These are phyloP conservation scores for Schizothorax lantsangensis DNA, from an alignment of 2,797 vertebrate species.

Conservation along the genomic window DNA sequence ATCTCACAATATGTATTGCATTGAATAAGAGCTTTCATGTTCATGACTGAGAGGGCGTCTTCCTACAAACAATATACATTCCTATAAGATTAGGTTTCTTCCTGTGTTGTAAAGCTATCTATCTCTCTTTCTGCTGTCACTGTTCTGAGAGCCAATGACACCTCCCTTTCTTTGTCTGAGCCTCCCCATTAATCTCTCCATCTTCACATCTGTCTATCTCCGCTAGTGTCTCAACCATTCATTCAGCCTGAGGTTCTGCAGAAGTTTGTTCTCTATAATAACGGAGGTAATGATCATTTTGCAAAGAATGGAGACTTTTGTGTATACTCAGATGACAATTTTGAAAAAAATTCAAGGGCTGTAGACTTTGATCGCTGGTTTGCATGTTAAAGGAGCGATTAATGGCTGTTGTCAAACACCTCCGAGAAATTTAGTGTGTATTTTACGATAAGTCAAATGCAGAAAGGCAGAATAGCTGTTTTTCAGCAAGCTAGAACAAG, in stretches of 20 bases:
- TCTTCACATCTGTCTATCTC: constrained; percentile 42
- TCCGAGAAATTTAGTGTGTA: no score
- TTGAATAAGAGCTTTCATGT: constrained; percentile 2
- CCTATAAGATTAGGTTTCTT: constrained; percentile 27
- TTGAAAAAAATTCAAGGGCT: constrained; percentile 1
- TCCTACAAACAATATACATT: constrained; percentile 21
- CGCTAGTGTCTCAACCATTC: background rate
- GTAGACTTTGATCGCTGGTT: no score
- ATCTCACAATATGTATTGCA: background rate
- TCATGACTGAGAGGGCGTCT: background rate
- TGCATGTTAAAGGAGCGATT: no score
- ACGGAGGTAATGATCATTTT: constrained; percentile 40
- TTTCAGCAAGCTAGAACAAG: background rate
- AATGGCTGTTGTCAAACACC: no score
- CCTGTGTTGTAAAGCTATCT: constrained; percentile 1
- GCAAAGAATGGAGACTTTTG: constrained; percentile 36
- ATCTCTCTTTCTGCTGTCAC: background rate
- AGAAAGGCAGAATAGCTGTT: background rate
- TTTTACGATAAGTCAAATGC: background rate
- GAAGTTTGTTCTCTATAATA: constrained; percentile 28
- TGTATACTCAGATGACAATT: background rate
- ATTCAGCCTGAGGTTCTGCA: constrained; percentile 21
- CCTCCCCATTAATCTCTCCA: constrained; percentile 15
- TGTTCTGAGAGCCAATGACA: constrained; percentile 6
- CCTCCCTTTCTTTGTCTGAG: constrained; percentile 32